A percentile compares a stretch with the other conserved stretches of the same genome.
These are phyloP conservation scores for Leuciscus idus DNA, from an alignment of 2,113 vertebrate species.

Conservation along the genomic window DNA sequence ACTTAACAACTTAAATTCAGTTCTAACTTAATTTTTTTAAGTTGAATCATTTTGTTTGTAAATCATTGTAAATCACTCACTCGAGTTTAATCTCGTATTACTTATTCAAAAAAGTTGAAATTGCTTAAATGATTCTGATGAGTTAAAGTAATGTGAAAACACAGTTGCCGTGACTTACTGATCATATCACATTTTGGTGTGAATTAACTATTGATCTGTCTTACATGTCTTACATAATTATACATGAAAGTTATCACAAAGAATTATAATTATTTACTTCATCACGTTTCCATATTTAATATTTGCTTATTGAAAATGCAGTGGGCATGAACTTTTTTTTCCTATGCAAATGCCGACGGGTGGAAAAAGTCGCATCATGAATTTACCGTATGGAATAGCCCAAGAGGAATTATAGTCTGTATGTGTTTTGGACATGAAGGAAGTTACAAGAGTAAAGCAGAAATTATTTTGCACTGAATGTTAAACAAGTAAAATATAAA, in stretches of 20 bases:
- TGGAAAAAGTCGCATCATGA: neutral
- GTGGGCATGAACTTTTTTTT: neutral
- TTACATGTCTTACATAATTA: neutral
- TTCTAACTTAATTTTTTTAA: too few relatives aligned
- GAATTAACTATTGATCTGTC: neutral
- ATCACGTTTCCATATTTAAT: neutral
- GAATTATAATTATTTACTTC: neutral
- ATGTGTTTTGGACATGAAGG: neutral
- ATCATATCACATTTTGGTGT: too few relatives aligned
- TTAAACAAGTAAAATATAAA: neutral
- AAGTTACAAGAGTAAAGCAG: neutral
- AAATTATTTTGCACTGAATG: neutral
- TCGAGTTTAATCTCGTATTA: too few relatives aligned
- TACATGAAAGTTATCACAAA: neutral
- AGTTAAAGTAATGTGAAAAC: too few relatives aligned
- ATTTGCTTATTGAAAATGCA: neutral
- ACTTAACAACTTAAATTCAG: too few relatives aligned
- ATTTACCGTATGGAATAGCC: neutral
- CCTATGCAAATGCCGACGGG: neutral
- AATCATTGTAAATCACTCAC: too few relatives aligned
- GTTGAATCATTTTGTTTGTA: too few relatives aligned
- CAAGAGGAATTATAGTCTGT: neutral
- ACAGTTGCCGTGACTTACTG: too few relatives aligned
- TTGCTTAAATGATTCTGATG: too few relatives aligned
- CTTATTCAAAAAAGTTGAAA: too few relatives aligned